These are phyloP conservation scores for Mythimna vitellina DNA, from an alignment of 2,888 invertebrate species.

Conservation along the genomic window DNA sequence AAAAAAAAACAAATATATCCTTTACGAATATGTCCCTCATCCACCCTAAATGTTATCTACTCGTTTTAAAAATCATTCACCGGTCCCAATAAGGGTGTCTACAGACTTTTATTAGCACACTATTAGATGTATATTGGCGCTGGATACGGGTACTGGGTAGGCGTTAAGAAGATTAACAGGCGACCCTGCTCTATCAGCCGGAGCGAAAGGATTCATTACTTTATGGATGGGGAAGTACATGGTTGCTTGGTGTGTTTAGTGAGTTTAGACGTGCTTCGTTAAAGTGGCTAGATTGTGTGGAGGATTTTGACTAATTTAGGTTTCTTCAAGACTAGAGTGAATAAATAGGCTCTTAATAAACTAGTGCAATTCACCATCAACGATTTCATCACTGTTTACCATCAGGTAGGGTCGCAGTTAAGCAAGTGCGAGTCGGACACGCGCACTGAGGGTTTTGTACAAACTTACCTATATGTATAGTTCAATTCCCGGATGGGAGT, in stretches of 20 bases:
- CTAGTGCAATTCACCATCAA: too few species aligned
- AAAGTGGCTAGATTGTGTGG: background rate
- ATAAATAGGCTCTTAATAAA: too few species aligned
- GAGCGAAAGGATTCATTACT: conserved; percentile 50
- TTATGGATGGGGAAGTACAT: conserved; percentile 34
- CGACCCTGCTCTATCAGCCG: conserved; percentile 56
- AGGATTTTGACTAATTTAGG: background rate
- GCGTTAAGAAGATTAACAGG: conserved; percentile 66
- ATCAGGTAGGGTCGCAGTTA: too few species aligned
- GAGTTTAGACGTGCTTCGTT: background rate
- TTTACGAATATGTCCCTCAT: background rate
- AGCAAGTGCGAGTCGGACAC: too few species aligned
- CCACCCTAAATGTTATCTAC: background rate
- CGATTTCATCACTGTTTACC: too few species aligned
- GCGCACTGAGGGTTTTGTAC: too few species aligned
- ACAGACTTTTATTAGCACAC: conserved; percentile 59
- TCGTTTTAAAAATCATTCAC: conserved; percentile 30
- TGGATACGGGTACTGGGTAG: conserved; percentile 45
- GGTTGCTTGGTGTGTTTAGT: conserved; percentile 10
- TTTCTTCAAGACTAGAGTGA: too few species aligned
- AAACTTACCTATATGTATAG: too few species aligned
- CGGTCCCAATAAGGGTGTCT: conserved; percentile 38
- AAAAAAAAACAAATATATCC: background rate
- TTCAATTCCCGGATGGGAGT: too few species aligned
- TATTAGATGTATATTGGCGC: conserved; percentile 58